Evolutionary conservation across 1,140 invertebrate species (phyloP), one percentile per base, ranked within the genome.

Genomic region (Trinorchestia longiramus): DNA sequence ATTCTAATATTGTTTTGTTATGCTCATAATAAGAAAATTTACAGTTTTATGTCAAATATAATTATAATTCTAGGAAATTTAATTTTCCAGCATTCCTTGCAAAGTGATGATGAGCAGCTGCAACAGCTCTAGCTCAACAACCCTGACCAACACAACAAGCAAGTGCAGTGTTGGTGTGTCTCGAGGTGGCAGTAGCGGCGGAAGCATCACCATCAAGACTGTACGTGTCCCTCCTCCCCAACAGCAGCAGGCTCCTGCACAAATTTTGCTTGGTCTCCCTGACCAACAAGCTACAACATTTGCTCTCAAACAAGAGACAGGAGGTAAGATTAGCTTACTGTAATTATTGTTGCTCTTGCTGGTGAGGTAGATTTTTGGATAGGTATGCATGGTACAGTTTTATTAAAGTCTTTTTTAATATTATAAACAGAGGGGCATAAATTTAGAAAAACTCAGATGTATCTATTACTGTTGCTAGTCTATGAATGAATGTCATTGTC

Each of bases 121-220:
- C 44, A 94, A 43, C 44, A 40, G 92, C n/a, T 94, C 92, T 17
- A 94, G 36, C 44, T 45, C 43, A 42, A 94, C 43, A 42, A 94
- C 43, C 40, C 36, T 45, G 36, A 94, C 92, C 92, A 94, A 47
- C 43, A 94, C 43, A 11, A 94, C 43, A 15, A 94, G 43, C 44
- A 94, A 94, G 92, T n/a, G 36, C 92, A 94, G 43, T 94, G 92
- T 94, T 45, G 92, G 92, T 94, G 92, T 45, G 1, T 45, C 92
- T 45, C 92, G 92, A 43, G 92, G 92, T 8, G 43, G 88, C 3
- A 91, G 88, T 41, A 91, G 88, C 43, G 88, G 88, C 47, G 92
- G 92, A 43, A 94, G 92, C 92, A 94, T 94, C 43, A 94, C 92
- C 43, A 94, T 94, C 43, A 94, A 94, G 43, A 94, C 92, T 40